Evolutionary conservation across 1,140 invertebrate genomes (phyloP).

Genomic region (Monochamus saltuarius): DNA sequence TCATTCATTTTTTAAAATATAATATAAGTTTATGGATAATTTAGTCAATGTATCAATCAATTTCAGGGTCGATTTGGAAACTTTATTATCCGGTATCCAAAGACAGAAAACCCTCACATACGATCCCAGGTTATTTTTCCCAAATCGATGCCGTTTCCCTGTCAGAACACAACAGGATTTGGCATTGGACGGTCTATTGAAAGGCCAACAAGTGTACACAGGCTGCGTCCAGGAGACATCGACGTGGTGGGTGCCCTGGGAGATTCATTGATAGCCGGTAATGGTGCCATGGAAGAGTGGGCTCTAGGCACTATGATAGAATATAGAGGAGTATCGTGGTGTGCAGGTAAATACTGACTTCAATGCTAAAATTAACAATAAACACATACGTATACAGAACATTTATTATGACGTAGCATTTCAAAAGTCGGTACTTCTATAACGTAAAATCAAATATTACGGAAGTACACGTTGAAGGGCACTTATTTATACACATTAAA

Average conservation of each 20-base stretch:
- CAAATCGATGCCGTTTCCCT: slow-evolving; percentile 45
- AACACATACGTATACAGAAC: too few species aligned
- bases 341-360: slow-evolving; percentile 57
- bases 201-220: slow-evolving; percentile 57
- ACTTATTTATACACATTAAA: too few species aligned
- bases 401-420: too few species aligned
- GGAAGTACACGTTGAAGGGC: too few species aligned
- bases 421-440: too few species aligned
- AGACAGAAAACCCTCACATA: slow-evolving; percentile 4
- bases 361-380: not conserved
- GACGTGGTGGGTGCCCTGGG: slow-evolving; percentile 77
- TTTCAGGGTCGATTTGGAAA: slow-evolving; percentile 32
- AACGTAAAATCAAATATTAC: too few species aligned
- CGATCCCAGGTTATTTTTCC: slow-evolving; percentile 40
- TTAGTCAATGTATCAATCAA: not conserved
- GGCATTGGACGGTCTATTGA: slow-evolving; percentile 31
- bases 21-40: too few species aligned
- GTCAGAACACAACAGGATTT: slow-evolving; percentile 38
- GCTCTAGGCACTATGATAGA: slow-evolving; percentile 73
- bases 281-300: slow-evolving; percentile 72
- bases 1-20: too few species aligned
- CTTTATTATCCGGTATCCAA: slow-evolving; percentile 42
- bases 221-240: slow-evolving; percentile 72
- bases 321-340: slow-evolving; percentile 77
- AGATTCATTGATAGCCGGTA: slow-evolving; percentile 76